Conservation (phyloP, 2,113 vertebrate species). For the Phalacrocorax carbo region DNA sequence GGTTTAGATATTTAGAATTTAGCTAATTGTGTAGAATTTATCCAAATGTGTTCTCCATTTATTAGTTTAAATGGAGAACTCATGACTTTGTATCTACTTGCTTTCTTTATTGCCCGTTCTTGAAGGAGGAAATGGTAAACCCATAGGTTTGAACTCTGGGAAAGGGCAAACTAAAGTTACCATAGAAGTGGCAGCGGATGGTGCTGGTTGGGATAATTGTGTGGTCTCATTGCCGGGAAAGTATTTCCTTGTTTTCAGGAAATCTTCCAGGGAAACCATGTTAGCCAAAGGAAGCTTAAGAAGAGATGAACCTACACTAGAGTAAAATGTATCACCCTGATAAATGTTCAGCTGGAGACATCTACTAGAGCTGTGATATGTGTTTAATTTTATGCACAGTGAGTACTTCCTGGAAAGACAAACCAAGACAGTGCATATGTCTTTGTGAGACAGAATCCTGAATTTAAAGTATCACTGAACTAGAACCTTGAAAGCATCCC, state of each 20-base stretch:
- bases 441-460: constrained; percentile 6
- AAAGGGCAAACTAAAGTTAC: background rate
- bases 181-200: background rate
- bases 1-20: background rate
- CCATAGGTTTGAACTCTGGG: background rate
- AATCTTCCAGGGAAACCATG: background rate
- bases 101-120: background rate
- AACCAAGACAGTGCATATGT: constrained; percentile 35
- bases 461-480: constrained; percentile 22
- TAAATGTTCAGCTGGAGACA: constrained; percentile 4
- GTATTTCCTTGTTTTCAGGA: background rate
- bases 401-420: constrained; percentile 43
- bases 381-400: constrained; percentile 52
- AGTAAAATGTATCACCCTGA: background rate
- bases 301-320: background rate
- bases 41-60: background rate
- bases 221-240: background rate
- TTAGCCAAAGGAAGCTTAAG: background rate
- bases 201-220: background rate
- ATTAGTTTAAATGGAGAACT: background rate
- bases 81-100: background rate
- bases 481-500: background rate
- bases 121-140: background rate
- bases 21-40: background rate
- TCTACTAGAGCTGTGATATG: background rate